A percentile compares a stretch with the other conserved stretches of the same genome.
Conservation (phyloP, 2,888 invertebrate genomes). For the Chymomyza amoena region DNA sequence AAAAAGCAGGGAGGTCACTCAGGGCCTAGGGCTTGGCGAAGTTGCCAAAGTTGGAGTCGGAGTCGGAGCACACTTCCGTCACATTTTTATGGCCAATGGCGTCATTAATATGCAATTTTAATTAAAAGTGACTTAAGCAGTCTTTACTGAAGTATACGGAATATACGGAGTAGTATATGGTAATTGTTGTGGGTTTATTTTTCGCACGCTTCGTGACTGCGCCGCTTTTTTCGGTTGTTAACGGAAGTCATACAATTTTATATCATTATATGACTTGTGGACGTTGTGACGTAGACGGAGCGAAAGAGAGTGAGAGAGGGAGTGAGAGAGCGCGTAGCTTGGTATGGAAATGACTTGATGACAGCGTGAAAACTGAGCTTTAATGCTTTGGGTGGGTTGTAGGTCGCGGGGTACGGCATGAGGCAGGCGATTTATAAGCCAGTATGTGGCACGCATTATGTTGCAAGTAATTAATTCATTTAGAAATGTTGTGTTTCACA, state of each 20-base stretch:
- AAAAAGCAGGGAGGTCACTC: background rate
- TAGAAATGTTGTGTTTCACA: background rate
- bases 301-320: too few relatives aligned
- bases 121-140: slow-evolving; percentile 53
- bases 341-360: slow-evolving; percentile 35
- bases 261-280: slow-evolving; percentile 32
- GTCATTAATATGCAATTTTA: slow-evolving; percentile 73
- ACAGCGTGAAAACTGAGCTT: slow-evolving; percentile 62
- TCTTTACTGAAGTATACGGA: background rate
- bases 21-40: background rate
- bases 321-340: too few relatives aligned
- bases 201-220: slow-evolving; percentile 4
- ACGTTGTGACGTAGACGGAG: background rate
- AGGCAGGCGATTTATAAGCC: slow-evolving; percentile 10
- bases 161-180: background rate
- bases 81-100: slow-evolving; percentile 46
- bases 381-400: slow-evolving; percentile 4
- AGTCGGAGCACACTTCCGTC: slow-evolving; percentile 31
- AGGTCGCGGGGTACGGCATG: slow-evolving; percentile 18
- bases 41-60: background rate
- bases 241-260: slow-evolving; percentile 30
- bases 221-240: slow-evolving; percentile 12
- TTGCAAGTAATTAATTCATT: slow-evolving; percentile 15
- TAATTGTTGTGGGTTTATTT: slow-evolving; percentile 6
- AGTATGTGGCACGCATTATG: slow-evolving; percentile 45